Conservation (phyloP, 2,113 vertebrate species). For the Proterorhinus semilunaris region DNA sequence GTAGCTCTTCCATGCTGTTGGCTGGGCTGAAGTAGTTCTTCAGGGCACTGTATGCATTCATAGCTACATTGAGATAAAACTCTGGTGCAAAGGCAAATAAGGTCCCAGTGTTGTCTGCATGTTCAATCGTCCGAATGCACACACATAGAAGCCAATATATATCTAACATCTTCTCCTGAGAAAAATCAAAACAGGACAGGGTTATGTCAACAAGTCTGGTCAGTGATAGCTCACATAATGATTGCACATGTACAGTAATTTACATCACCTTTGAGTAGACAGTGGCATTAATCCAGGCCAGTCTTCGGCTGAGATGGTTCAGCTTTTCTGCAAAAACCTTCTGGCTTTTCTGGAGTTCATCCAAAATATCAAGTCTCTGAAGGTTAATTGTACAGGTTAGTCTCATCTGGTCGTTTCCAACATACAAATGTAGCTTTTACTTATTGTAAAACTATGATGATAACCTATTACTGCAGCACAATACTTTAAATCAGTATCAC, state of each 20-base stretch:
- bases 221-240: neutral
- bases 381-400: neutral
- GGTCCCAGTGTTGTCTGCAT: constrained; percentile 83
- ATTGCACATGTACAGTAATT: too few species aligned
- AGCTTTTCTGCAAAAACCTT: constrained; percentile 96
- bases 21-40: constrained; percentile 98
- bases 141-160: constrained; percentile 93
- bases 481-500: too few species aligned
- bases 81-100: constrained; percentile 93
- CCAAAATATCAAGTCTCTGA: constrained; percentile 90
- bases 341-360: constrained; percentile 92
- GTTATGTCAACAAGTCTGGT: neutral
- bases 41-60: constrained; percentile 97
- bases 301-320: constrained; percentile 92
- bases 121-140: constrained; percentile 90
- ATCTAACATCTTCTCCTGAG: constrained; percentile 96
- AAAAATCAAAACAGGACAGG: neutral
- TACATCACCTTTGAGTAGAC: constrained; percentile 90
- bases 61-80: constrained; percentile 97
- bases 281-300: constrained; percentile 98
- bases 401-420: neutral
- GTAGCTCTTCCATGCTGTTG: constrained; percentile 93
- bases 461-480: too few species aligned
- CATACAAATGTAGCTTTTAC: neutral
- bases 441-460: too few species aligned